Conservation (phyloP, 2,888 invertebrate genomes). For the Germaria angustata region DNA sequence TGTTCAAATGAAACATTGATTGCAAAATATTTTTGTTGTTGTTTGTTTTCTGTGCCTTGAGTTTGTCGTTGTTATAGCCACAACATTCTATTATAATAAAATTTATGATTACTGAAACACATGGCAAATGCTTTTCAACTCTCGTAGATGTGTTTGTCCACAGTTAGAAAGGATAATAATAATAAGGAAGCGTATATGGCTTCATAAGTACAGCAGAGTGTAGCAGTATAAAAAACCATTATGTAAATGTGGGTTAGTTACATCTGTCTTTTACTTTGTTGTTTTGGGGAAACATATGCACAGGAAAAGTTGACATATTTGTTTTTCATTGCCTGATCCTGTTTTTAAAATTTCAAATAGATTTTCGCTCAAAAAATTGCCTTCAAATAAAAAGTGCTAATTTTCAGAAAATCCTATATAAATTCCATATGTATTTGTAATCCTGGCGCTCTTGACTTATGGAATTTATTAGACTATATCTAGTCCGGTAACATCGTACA, state of each 20-base stretch:
- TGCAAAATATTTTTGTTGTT: background rate
- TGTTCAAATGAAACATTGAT: conserved; percentile 1
- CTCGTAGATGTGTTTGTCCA: background rate
- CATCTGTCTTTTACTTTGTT: background rate
- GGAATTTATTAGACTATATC: no score
- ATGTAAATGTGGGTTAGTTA: background rate
- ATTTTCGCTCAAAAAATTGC: no score
- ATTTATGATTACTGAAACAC: conserved; percentile 42
- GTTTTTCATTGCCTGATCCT: no score
- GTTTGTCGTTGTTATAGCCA: background rate
- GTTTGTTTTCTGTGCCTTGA: background rate
- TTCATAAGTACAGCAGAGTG: background rate
- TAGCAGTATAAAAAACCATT: background rate
- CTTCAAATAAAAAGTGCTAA: no score
- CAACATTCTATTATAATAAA: conserved; percentile 42
- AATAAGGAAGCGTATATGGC: background rate
- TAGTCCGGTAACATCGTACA: no score
- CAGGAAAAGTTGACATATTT: no score
- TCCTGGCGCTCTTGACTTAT: no score
- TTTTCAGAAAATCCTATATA: no score
- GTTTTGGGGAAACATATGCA: no score
- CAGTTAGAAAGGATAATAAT: no score
- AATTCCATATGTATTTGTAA: no score
- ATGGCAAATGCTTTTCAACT: background rate
- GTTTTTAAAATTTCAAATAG: no score